A percentile compares a stretch with the other conserved stretches of the same genome.
Conservation (phyloP, 2,797 vertebrate genomes). For the Psittacula echo region DNA sequence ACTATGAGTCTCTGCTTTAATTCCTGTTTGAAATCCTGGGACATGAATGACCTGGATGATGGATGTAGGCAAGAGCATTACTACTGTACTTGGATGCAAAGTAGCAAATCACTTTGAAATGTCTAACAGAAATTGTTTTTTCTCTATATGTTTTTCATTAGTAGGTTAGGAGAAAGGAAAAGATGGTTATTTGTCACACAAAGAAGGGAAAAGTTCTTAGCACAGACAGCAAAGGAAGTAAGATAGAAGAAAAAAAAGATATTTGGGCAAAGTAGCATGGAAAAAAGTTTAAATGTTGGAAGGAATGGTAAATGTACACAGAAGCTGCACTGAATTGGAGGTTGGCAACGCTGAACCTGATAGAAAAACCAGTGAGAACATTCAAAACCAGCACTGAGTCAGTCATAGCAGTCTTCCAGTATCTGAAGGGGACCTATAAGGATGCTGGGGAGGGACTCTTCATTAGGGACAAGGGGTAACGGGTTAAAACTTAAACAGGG, state of each 20-base stretch:
- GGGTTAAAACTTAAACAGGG: no score
- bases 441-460: no score
- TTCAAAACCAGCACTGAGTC: background rate
- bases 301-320: background rate
- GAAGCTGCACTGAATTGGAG: background rate
- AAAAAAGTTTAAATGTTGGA: background rate
- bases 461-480: no score
- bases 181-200: background rate
- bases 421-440: background rate
- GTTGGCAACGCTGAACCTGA: background rate
- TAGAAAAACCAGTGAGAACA: background rate
- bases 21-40: background rate
- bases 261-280: background rate
- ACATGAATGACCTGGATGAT: background rate
- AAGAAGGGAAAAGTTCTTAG: background rate
- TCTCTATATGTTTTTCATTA: background rate
- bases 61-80: background rate
- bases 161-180: background rate
- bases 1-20: background rate
- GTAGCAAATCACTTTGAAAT: background rate
- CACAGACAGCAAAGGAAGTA: background rate
- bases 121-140: background rate
- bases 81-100: background rate
- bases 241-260: background rate
- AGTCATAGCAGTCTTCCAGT: background rate